Evolutionary conservation across 2,113 vertebrate genomes (phyloP), one percentile per base, ranked within the genome.

Genomic region (Bufo gargarizans): DNA sequence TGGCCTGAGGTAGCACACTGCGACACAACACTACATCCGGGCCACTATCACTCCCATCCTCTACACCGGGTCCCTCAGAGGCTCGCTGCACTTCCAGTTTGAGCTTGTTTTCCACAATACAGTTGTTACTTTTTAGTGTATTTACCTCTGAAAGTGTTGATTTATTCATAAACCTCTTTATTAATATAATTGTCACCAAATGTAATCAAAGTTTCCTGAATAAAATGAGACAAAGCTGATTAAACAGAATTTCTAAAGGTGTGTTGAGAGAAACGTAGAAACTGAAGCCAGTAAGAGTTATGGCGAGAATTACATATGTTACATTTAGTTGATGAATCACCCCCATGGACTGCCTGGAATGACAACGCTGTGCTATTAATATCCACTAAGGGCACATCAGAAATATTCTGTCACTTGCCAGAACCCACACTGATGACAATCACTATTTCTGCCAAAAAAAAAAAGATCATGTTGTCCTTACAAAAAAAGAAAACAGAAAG

Each of bases 341-440:
- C 19, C 72, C 56, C 84, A 63, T 77, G 58, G 72, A 86, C 72
- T 86, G 56, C 84, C 63, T 86, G 84, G 84, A 86, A 86, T 86
- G 69, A 86, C 84, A 86, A 86, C 77, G 43, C 20, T n/a, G 22
- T 58, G 22, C 72, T 86, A 86, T 77, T 74, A 86, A 77, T 86
- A 86, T 77, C 84, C 17, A 8, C 71, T 69, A 47, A 77, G 84
- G 84, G 72, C 72, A 77, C 56, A 77, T 74, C 49, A 77, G 12
- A 86, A 77, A 77, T 86, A 86, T 86, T 77, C 84, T 33, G 72
- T 20, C 43, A 59, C 72, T 86, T 76, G 84, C 20, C 84, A 76
- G 56, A 55, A 77, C 56, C 71, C 84, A 61, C 56, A 58, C 72
- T 86, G 56, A 86, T 86, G 84, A 71, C 84, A 86, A 86, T 65